Evolutionary conservation across 2,888 invertebrate species (phyloP).

Genomic region (Prosopocoilus inquinatus): DNA sequence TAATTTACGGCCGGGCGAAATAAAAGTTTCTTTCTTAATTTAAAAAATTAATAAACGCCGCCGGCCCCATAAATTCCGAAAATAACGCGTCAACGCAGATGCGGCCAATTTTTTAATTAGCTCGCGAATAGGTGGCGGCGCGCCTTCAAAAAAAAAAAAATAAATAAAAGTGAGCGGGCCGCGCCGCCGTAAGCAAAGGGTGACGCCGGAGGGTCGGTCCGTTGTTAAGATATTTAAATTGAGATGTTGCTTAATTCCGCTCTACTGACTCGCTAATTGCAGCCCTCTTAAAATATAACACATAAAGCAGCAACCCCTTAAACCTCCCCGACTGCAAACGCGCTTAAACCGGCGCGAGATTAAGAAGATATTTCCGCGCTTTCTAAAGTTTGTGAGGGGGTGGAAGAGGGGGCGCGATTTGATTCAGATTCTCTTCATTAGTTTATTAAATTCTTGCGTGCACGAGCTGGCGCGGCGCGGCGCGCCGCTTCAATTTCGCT

Average conservation of each 20-base stretch:
- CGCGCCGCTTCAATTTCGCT: too few relatives aligned
- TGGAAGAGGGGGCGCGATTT: too few relatives aligned
- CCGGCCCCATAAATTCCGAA: neutral
- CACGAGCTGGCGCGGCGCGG: too few relatives aligned
- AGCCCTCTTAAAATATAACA: constrained; percentile 46
- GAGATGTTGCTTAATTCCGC: constrained; percentile 51
- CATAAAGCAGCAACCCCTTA: constrained; percentile 46
- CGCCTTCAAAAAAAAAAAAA: constrained; percentile 11
- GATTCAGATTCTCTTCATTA: too few relatives aligned
- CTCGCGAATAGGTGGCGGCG: constrained; percentile 35
- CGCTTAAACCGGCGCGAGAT: constrained; percentile 29
- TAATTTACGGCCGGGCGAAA: too few relatives aligned
- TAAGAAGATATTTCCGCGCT: constrained; percentile 18
- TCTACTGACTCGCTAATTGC: constrained; percentile 52
- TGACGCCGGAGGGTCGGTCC: constrained; percentile 29
- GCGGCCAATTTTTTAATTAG: constrained; percentile 46
- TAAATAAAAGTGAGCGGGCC: constrained; percentile 3
- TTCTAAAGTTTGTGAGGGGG: constrained; percentile 2
- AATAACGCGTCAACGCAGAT: constrained; percentile 42
- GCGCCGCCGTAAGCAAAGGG: constrained; percentile 24
- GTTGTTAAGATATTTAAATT: constrained; percentile 49
- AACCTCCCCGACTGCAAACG: constrained; percentile 29
- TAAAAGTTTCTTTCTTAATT: too few relatives aligned
- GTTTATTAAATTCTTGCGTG: too few relatives aligned
- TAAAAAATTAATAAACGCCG: constrained; percentile 1